Percentiles rank a stretch among this genome's conserved stretches.
Conservation (phyloP, 2,113 vertebrate species). For the Salvelinus sp. region DNA sequence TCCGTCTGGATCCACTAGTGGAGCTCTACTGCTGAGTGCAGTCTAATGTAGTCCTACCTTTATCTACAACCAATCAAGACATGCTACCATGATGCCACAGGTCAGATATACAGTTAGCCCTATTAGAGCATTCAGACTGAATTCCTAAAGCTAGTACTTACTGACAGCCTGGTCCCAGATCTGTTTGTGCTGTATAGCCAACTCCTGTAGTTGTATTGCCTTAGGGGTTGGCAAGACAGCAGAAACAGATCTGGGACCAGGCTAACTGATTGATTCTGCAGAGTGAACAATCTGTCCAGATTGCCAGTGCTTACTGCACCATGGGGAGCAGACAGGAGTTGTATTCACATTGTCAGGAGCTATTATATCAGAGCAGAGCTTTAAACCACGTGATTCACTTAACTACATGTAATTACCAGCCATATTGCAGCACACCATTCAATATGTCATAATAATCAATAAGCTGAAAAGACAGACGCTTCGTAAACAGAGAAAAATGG, state of each 20-base stretch:
- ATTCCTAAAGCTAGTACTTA: too few species aligned
- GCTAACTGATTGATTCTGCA: too few species aligned
- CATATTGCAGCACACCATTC: background rate
- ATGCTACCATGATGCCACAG: too few species aligned
- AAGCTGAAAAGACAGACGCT: background rate
- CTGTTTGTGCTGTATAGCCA: too few species aligned
- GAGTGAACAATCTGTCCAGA: background rate
- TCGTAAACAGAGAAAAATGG: background rate
- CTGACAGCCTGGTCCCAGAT: too few species aligned
- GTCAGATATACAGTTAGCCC: too few species aligned
- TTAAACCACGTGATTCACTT: background rate
- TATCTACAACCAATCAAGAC: too few species aligned
- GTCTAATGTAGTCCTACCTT: background rate
- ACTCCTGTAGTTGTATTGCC: too few species aligned
- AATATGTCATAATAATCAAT: background rate
- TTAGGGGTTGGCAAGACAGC: too few species aligned
- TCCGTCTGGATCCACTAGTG: slow-evolving; percentile 10
- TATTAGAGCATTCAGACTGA: too few species aligned
- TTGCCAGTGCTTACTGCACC: background rate
- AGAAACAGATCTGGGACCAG: too few species aligned
- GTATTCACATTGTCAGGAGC: slow-evolving; percentile 1
- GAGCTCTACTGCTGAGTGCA: slow-evolving; percentile 10
- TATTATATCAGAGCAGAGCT: background rate
- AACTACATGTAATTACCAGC: slow-evolving; percentile 16
- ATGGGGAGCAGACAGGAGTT: background rate